Percentiles rank a stretch among this genome's conserved stretches.
Evolutionary conservation across 2,113 vertebrate species (phyloP).

Genomic region (Coryphaenoides rupestris): DNA sequence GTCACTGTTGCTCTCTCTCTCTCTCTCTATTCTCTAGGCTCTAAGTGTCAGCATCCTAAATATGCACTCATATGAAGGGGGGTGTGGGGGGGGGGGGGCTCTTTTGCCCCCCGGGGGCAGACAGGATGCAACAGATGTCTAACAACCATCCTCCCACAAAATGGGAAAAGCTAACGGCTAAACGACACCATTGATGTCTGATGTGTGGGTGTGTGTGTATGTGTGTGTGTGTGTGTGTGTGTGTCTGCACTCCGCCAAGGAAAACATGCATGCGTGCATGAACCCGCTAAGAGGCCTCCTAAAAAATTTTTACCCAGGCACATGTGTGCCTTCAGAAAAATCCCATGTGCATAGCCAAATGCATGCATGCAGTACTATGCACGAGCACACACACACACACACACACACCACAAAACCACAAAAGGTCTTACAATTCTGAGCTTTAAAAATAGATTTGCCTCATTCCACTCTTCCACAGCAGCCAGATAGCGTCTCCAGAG

Average conservation of each 20-base stretch:
- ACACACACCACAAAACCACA: neutral
- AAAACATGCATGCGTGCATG: too few relatives aligned
- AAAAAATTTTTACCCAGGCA: too few relatives aligned
- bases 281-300: too few relatives aligned
- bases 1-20: constrained; percentile 52
- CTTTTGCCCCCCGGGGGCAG: constrained; percentile 37
- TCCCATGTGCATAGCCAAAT: too few relatives aligned
- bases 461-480: constrained; percentile 14
- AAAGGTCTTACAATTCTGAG: constrained; percentile 1
- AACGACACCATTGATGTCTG: too few relatives aligned
- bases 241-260: too few relatives aligned
- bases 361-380: neutral
- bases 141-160: too few relatives aligned
- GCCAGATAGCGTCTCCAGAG: too few relatives aligned
- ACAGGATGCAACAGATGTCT: too few relatives aligned
- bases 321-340: too few relatives aligned
- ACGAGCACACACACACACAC: neutral
- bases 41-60: constrained; percentile 62
- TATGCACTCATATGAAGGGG: constrained; percentile 54
- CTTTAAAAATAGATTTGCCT: neutral
- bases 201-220: neutral
- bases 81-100: constrained; percentile 30
- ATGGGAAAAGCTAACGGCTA: too few relatives aligned
- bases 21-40: constrained; percentile 44
- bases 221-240: neutral